Conservation (phyloP, 2,888 invertebrate genomes). For the Agonopterix alstromeriana region DNA sequence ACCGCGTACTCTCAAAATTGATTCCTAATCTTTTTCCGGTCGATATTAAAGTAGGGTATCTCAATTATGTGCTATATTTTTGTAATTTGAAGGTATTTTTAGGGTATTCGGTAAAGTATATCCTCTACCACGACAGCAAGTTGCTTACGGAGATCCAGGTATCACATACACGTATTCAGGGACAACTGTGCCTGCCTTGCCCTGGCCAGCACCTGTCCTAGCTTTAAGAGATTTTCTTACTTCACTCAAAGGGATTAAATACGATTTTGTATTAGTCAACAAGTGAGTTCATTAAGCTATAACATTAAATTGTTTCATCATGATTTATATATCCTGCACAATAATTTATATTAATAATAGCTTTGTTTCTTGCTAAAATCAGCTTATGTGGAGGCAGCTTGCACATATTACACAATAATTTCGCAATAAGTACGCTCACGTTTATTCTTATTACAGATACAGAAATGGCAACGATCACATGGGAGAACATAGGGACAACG, state of each 20-base stretch:
- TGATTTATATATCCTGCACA: neutral
- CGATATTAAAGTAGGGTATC: neutral
- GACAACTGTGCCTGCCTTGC: conserved; percentile 77
- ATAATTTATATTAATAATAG: neutral
- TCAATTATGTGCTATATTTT: neutral
- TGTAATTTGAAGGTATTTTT: conserved; percentile 16
- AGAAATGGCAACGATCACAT: conserved; percentile 82
- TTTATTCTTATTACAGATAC: conserved; percentile 66
- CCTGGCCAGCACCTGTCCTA: conserved; percentile 76
- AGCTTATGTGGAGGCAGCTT: neutral
- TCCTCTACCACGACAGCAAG: conserved; percentile 81
- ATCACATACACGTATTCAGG: conserved; percentile 81
- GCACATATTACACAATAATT: neutral
- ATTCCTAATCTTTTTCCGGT: too few relatives aligned
- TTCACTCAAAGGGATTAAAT: conserved; percentile 69
- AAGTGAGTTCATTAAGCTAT: conserved; percentile 65
- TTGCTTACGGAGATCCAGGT: conserved; percentile 80
- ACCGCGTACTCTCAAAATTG: too few relatives aligned
- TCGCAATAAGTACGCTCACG: neutral
- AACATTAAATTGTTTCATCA: neutral
- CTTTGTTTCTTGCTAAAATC: too few relatives aligned
- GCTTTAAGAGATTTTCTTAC: conserved; percentile 69
- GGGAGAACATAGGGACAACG: conserved; percentile 84
- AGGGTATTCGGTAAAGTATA: conserved; percentile 82
- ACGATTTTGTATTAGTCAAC: conserved; percentile 81